These are phyloP conservation scores for Leucoraja erinaceus DNA, from an alignment of 2,113 vertebrate species.

Conservation along the genomic window DNA sequence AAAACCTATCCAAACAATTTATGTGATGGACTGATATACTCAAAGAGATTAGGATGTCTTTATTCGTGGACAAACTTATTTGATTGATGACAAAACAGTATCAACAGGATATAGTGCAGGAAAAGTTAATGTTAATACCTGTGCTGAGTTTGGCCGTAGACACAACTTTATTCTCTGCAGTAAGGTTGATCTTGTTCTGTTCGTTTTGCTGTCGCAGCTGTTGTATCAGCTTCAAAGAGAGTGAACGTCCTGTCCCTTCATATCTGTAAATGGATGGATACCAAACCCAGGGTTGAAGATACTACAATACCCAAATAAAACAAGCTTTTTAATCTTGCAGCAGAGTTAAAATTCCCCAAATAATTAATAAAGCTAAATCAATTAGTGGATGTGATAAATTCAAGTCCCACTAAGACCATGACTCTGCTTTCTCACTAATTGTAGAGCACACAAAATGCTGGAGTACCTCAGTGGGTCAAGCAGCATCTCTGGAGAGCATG, in stretches of 20 bases:
- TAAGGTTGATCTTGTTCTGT: constrained; percentile 75
- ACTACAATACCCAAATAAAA: neutral
- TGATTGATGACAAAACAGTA: neutral
- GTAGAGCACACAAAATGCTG: too few relatives aligned
- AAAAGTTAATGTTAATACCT: constrained; percentile 56
- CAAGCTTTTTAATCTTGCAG: neutral
- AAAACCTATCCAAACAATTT: neutral
- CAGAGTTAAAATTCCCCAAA: neutral
- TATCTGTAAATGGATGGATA: constrained; percentile 62
- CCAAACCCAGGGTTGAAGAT: neutral
- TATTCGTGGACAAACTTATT: neutral
- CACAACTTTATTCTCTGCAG: constrained; percentile 77
- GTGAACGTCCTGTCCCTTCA: constrained; percentile 88
- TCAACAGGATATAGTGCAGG: neutral
- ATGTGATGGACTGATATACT: neutral
- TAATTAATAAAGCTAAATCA: neutral
- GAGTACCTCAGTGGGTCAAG: too few relatives aligned
- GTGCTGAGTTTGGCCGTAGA: constrained; percentile 72
- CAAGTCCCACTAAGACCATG: too few relatives aligned
- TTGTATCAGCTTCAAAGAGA: constrained; percentile 92
- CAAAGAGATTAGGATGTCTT: neutral
- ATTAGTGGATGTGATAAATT: neutral
- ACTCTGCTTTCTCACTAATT: too few relatives aligned
- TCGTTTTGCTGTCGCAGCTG: constrained; percentile 88
- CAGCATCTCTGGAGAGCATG: too few relatives aligned